Conservation (phyloP, 1,140 invertebrate species). For the Calliphora vicina region DNA sequence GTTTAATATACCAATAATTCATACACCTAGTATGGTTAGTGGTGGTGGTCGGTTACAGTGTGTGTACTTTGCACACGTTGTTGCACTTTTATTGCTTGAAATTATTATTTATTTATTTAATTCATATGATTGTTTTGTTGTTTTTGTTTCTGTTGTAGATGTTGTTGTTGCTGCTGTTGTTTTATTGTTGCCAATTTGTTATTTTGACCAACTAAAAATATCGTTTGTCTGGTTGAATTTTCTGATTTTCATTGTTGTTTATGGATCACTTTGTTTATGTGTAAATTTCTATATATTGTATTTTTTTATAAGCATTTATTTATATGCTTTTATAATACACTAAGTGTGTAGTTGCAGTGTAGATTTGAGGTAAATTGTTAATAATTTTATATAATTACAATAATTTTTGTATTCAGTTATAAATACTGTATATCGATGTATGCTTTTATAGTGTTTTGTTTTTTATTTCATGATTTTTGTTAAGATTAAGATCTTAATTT, state of each 20-base stretch:
- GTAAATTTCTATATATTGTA: too few species aligned
- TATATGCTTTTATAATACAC: too few species aligned
- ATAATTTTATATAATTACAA: background rate
- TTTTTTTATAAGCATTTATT: too few species aligned
- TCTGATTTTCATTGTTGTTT: background rate
- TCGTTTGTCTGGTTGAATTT: background rate
- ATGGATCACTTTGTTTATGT: background rate
- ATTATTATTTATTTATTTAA: background rate
- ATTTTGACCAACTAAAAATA: background rate
- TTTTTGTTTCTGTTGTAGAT: background rate
- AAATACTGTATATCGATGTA: too few species aligned
- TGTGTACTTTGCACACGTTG: slow-evolving; percentile 8
- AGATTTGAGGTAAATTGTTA: background rate
- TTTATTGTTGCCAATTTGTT: slow-evolving; percentile 10
- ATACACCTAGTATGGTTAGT: background rate
- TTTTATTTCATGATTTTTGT: background rate
- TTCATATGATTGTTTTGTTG: background rate
- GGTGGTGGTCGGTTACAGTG: background rate
- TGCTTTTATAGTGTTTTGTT: background rate
- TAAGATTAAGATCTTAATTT: background rate
- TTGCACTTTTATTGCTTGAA: slow-evolving; percentile 3
- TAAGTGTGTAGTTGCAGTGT: background rate
- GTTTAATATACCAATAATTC: background rate
- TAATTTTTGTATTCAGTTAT: background rate
- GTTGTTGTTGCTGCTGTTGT: background rate